These are phyloP conservation scores for Buteo buteo DNA, from an alignment of 2,113 vertebrate species.

Conservation along the genomic window DNA sequence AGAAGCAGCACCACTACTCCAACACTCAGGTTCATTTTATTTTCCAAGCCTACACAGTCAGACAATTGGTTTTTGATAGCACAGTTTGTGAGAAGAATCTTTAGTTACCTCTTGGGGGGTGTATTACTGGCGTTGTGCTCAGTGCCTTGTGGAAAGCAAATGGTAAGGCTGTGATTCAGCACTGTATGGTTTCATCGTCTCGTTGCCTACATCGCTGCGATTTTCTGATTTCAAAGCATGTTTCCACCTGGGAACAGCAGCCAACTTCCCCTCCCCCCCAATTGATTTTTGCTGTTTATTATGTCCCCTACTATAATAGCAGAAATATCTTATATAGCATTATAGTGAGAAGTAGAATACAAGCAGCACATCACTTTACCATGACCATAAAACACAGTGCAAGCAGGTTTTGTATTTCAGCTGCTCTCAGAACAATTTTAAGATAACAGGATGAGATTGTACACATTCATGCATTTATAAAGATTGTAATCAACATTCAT, in stretches of 20 bases:
- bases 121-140: neutral
- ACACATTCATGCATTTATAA: neutral
- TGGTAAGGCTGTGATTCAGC: neutral
- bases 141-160: neutral
- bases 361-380: neutral
- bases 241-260: neutral
- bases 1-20: neutral
- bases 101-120: slow-evolving; percentile 36
- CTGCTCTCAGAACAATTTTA: neutral
- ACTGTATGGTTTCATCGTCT: neutral
- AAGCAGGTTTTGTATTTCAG: neutral
- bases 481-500: neutral
- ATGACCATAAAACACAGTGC: neutral
- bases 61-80: slow-evolving; percentile 52
- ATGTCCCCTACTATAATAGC: neutral
- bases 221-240: slow-evolving; percentile 48
- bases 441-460: neutral
- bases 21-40: slow-evolving; percentile 24
- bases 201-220: neutral
- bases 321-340: neutral
- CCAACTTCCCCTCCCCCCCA: neutral
- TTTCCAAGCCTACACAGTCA: slow-evolving; percentile 33
- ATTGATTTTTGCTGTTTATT: slow-evolving; percentile 49
- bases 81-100: slow-evolving; percentile 42
- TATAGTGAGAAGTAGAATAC: neutral